Base-by-base conservation (phyloP, 2,797 vertebrate genomes). In the Hyperoplus immaculatus region DNA sequence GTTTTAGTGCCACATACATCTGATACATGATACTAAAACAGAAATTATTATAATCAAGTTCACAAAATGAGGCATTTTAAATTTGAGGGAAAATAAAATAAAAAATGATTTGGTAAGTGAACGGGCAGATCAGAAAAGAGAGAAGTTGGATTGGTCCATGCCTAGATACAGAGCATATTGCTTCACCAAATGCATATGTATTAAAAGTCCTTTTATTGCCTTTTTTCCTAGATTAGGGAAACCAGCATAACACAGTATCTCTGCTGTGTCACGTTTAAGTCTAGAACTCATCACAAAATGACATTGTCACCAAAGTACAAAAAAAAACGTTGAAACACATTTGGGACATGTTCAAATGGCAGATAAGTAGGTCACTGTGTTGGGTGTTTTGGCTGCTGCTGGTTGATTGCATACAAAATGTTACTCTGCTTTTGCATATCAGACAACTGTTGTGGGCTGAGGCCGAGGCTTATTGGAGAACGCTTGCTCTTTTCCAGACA, bases 401-500 rank as follows among this genome's bases (percentile, higher is more conserved):
- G 64, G 59, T 38, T 59, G 53, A 76, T 66, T 45, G 41, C 64
- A 68, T 61, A 56, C 55, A 50, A 67, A 46, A 63, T 66, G 59
- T 45, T 46, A 58, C 57, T 38, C 49, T 78, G 66, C 70, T 75
- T 66, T 21, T 72, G 64, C 36, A 46, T 69, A 60, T 68, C 54
- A 60, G 62, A 72, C 58, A 29, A 42, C n/a, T 42, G 43, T 46
- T 69, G 78, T 63, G 53, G 63, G 82, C 62, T 62, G 57, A 68
- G 69, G 69, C 64, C 71, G 58, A 67, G 11, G 41, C 69, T 74
- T 3, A 16, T 70, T 57, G 77, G 75, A 75, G 68, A 29, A 29
- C 29, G 42, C 60, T 63, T 29, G 39, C 43, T 82, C 63, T 85
- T 76, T 78, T 69, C 11, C 60, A 60, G 75, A 90, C 89, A 90